Base-by-base conservation (phyloP, 2,797 vertebrate genomes). In the Poeciliopsis presidionis region DNA sequence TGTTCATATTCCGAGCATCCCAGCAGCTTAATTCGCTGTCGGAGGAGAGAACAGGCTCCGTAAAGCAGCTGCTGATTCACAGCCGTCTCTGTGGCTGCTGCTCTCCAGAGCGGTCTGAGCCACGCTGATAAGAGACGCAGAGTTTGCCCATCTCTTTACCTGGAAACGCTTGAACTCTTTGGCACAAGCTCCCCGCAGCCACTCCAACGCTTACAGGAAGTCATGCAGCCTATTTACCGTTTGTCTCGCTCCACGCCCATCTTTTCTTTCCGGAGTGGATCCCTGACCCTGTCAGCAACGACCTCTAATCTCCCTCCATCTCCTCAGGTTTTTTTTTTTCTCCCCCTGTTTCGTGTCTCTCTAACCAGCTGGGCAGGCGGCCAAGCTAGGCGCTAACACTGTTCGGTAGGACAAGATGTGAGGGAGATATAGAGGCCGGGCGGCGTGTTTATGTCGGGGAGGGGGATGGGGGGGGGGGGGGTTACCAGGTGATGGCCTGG, bases 401-500 rank as follows among this genome's bases (percentile, higher is more conserved):
- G 80, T 81, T 78, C 49, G 79, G 73, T 51, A 82, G 86, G 75
- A 87, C 80, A 73, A 82, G 76, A 88, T 74, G 79, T 71, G 74
- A 77, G 76, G 43, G 78, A 86, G 84, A 86, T 80, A 80, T 78
- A 81, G 81, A 84, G 82, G 81, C 79, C 80, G 33, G 80, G 65
- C 76, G 20, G 67, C 73, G 72, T 61, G 79, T 69, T 83, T 13
- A 72, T 51, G 84, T 75, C 46, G 12, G 45, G 45, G 45, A 41
- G 36, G 36, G 0, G 39, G 4, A 30, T 33, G 81, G 49, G 75
- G 89, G 86, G 49, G 75, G 89, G 86, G 88, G 90, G 78, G 92
- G 93, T 93, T 89, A 94, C 83, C 88, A 90, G 94, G 93, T 91
- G 93, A 93, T 74, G 86, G 89, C 92, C 92, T 91, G 89, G 88